Evolutionary conservation across 2,888 invertebrate genomes (phyloP).

Genomic region (Cantharis rufa): DNA sequence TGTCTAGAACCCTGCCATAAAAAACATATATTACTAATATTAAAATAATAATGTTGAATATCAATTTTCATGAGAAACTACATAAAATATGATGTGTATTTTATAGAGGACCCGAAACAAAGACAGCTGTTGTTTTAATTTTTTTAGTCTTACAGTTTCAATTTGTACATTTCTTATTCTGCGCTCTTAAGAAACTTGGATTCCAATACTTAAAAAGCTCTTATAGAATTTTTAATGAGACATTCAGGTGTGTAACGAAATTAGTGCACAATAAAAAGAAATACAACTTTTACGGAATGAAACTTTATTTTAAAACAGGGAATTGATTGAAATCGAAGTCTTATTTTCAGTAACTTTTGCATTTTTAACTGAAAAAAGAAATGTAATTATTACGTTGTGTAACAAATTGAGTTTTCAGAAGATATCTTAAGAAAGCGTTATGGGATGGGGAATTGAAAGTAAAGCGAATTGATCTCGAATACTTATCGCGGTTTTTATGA

Average conservation of each 20-base stretch:
- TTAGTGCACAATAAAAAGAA: conserved; percentile 2
- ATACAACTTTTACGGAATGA: neutral
- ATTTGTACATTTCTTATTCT: neutral
- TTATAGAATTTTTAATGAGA: conserved; percentile 27
- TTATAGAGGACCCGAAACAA: too few species aligned
- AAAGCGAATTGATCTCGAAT: conserved; percentile 25
- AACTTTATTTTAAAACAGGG: conserved; percentile 2
- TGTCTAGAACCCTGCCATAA: too few species aligned
- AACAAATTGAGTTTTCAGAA: conserved; percentile 16
- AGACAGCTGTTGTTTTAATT: neutral
- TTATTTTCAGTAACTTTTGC: neutral
- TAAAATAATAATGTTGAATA: too few species aligned
- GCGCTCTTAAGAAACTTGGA: neutral
- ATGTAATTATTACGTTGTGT: conserved; percentile 13
- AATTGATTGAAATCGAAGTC: conserved; percentile 16
- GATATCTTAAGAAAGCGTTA: neutral
- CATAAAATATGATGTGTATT: too few species aligned
- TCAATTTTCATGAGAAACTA: neutral
- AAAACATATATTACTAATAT: too few species aligned
- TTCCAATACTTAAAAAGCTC: conserved; percentile 7
- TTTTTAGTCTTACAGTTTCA: neutral
- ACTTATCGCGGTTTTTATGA: conserved; percentile 27
- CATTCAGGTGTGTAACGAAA: neutral
- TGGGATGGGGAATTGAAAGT: conserved; percentile 12
- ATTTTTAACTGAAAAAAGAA: neutral